A percentile compares a stretch with the other conserved stretches of the same genome.
phyloP scores from a whole-genome alignment of 2,797 vertebrate species.

The Microctenopoma steveboyesi region DNA sequence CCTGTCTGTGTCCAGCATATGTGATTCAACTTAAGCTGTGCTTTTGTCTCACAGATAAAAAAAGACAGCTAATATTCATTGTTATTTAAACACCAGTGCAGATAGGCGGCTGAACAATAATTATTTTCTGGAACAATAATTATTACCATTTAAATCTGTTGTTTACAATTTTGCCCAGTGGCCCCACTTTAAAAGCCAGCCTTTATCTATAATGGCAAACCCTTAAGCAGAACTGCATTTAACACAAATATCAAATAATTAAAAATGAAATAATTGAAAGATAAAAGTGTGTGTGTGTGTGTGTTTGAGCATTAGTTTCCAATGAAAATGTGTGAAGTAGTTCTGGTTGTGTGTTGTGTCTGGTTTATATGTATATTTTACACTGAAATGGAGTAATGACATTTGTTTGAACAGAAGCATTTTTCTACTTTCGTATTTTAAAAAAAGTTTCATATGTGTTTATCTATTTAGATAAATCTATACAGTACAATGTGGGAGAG shows the following conservation, averaged over 20 bases:
- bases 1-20: slow-evolving; percentile 47
- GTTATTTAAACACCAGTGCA: slow-evolving; percentile 81
- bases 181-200: slow-evolving; percentile 71
- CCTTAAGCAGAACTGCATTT: slow-evolving; percentile 72
- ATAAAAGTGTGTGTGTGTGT: slow-evolving; percentile 50
- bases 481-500: slow-evolving; percentile 61
- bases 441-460: not conserved
- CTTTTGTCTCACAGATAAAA: slow-evolving; percentile 20
- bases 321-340: slow-evolving; percentile 27
- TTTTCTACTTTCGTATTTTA: not conserved
- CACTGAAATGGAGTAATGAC: not conserved
- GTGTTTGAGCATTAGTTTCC: slow-evolving; percentile 59
- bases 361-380: slow-evolving; percentile 6
- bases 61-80: slow-evolving; percentile 64
- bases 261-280: slow-evolving; percentile 79
- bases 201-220: slow-evolving; percentile 72
- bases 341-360: slow-evolving; percentile 15
- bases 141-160: slow-evolving; percentile 81
- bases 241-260: slow-evolving; percentile 79
- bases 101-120: slow-evolving; percentile 81
- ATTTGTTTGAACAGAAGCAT: not conserved
- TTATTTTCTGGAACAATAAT: slow-evolving; percentile 81
- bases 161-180: slow-evolving; percentile 78
- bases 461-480: not conserved
- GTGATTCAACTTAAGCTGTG: slow-evolving; percentile 48